Evolutionary conservation across 1,140 invertebrate genomes (phyloP), one percentile per base, ranked within the genome.

Genomic region (Melanaphis sacchari): DNA sequence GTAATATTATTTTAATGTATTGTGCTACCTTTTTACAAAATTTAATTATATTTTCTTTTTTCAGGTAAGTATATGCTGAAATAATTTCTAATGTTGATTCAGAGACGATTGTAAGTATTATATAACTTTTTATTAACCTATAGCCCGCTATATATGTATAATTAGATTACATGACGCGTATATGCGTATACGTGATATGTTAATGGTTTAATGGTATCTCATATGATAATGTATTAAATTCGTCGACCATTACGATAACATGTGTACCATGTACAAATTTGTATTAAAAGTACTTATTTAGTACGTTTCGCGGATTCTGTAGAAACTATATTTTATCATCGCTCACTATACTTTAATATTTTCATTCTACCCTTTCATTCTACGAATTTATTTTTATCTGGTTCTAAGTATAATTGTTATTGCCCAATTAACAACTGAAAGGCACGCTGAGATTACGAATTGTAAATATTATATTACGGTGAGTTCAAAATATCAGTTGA

Each of bases 361-460:
- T 76, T n/a, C 59, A n/a, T 76, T 76, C 2, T 15, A 36, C 15
- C 18, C 31, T n/a, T 76, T 76, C 15, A 15, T n/a, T 15, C 3
- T 76, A 18, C n/a, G 59, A 31, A n/a, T n/a, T 76, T 76, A 6
- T 76, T 36, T 18, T 76, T 2, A 15, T 18, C 59, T 18, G 59
- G 59, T 76, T 76, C 11, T 76, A n/a, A 76, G 59, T 76, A n/a
- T 76, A n/a, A 76, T 76, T 76, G 59, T 76, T 76, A 76, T 76
- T 18, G 59, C 31, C 18, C 31, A n/a, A 59, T 31, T n/a, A n/a
- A n/a, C n/a, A n/a, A 76, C 59, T 76, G 59, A 76, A 76, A 8
- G 15, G 15, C 59, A 5, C 4, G 59, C 59, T 15, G 31, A 76
- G 31, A 76, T 66, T 66, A 66, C 59, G 31, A 66, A 66, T n/a